Conservation (phyloP, 2,797 vertebrate species). For the Acridotheres tristis region DNA sequence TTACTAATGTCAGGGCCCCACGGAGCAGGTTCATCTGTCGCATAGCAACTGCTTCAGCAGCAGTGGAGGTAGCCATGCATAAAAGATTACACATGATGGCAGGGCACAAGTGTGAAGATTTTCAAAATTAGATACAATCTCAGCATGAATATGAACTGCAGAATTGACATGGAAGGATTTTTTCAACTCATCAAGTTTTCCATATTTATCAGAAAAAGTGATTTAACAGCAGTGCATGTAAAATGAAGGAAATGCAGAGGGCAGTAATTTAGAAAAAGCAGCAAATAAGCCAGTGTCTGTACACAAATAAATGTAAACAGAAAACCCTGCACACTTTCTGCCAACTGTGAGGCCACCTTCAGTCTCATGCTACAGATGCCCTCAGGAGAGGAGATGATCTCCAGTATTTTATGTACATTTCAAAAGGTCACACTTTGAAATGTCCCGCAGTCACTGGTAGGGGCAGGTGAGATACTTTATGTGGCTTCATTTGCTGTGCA, state of each 20-base stretch:
- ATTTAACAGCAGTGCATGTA: conserved; percentile 45
- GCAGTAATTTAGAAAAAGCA: conserved; percentile 60
- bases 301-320: conserved; percentile 73
- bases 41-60: conserved; percentile 95
- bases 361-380: conserved; percentile 24
- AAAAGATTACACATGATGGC: conserved; percentile 94
- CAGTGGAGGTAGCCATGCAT: conserved; percentile 93
- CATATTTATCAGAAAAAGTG: conserved; percentile 64
- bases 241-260: conserved; percentile 66
- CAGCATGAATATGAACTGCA: conserved; percentile 82
- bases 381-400: not conserved
- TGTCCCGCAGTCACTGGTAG: not conserved
- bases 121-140: conserved; percentile 85
- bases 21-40: conserved; percentile 89
- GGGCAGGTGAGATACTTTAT: not conserved
- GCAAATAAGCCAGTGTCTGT: conserved; percentile 47
- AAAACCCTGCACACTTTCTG: conserved; percentile 43
- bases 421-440: not conserved
- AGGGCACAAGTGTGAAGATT: conserved; percentile 82
- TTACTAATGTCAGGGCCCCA: conserved; percentile 99
- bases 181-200: conserved; percentile 70
- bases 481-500: not conserved
- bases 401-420: not conserved
- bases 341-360: conserved; percentile 47
- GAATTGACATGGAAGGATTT: conserved; percentile 74